Percentiles rank a stretch among this genome's conserved stretches.
phyloP scores from a whole-genome alignment of 2,113 vertebrate species.

The Lophotis ruficrista region DNA sequence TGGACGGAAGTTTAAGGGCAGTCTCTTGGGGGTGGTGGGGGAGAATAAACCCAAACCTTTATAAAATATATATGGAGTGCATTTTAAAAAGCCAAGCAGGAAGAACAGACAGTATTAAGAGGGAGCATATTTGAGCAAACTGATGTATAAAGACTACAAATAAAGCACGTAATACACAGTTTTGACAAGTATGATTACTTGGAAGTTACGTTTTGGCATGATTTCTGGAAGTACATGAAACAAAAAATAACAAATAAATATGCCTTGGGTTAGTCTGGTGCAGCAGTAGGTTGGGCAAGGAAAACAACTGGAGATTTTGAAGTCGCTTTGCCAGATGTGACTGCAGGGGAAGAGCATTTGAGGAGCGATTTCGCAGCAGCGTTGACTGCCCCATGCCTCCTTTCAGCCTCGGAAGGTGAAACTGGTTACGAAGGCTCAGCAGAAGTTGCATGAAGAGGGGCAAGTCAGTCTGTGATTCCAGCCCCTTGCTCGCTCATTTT shows the following conservation, averaged over 20 bases:
- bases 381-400: rapidly evolving
- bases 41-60: not conserved
- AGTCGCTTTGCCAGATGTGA: not conserved
- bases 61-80: not conserved
- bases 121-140: not conserved
- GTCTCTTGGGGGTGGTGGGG: not conserved
- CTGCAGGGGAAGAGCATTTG: not conserved
- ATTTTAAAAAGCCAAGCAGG: not conserved
- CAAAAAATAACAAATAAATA: not conserved
- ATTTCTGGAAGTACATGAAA: not conserved
- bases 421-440: not conserved
- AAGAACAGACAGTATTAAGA: not conserved
- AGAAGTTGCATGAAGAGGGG: not conserved
- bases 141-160: not conserved
- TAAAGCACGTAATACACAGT: not conserved
- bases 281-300: not conserved
- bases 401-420: not conserved
- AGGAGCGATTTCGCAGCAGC: not conserved
- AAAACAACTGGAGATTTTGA: not conserved
- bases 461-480: not conserved
- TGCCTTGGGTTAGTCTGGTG: not conserved
- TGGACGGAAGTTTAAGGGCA: constrained; percentile 21
- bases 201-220: not conserved
- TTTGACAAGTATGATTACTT: not conserved
- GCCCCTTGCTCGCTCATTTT: rapidly evolving